Evolutionary conservation across 2,113 vertebrate genomes (phyloP).

Genomic region (Mastomys natalensis): DNA sequence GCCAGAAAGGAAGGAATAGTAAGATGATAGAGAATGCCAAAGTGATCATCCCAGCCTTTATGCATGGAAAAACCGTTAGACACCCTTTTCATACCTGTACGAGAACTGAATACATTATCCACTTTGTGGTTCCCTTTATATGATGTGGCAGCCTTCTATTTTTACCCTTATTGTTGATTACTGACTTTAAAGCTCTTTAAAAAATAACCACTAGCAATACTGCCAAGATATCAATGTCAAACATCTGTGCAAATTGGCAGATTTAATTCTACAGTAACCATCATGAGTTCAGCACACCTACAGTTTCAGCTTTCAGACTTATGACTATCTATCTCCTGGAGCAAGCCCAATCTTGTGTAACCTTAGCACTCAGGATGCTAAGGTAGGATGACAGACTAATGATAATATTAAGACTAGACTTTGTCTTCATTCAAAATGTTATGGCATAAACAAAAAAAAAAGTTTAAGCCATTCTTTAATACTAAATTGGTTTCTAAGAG

Average conservation of each 20-base stretch:
- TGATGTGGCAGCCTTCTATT: not conserved
- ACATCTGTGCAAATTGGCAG: not conserved
- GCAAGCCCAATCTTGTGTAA: not conserved
- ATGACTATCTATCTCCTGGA: too few species aligned
- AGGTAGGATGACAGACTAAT: not conserved
- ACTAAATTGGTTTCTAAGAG: not conserved
- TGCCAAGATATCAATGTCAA: constrained; percentile 9
- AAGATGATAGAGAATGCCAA: not conserved
- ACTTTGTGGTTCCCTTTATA: not conserved
- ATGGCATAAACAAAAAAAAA: not conserved
- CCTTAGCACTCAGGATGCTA: not conserved
- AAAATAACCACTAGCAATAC: not conserved
- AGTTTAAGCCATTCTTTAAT: not conserved
- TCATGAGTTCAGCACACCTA: not conserved
- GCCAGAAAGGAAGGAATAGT: not conserved
- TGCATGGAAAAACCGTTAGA: not conserved
- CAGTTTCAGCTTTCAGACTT: not conserved
- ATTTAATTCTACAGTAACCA: not conserved
- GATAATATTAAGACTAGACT: not conserved
- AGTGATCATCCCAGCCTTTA: not conserved
- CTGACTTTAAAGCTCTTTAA: not conserved
- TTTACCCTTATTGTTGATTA: not conserved
- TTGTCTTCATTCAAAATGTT: not conserved
- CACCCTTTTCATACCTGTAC: not conserved
- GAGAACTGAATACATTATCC: not conserved